Evolutionary conservation across 2,113 vertebrate genomes (phyloP).

Genomic region (Cyphomyrus plagiostoma): DNA sequence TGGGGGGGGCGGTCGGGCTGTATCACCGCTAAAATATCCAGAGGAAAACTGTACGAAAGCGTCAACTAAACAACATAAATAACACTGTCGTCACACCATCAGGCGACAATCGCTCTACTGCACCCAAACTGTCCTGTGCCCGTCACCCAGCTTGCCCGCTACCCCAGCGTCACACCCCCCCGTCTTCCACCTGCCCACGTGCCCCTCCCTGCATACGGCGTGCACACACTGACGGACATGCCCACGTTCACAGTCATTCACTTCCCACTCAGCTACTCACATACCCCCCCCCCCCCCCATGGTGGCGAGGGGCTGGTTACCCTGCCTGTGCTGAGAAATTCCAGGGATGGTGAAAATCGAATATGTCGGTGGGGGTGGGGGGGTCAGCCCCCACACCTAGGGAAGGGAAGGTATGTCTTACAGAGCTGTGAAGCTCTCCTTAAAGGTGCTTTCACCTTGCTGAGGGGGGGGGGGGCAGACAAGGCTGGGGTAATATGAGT

Average conservation of each 20-base stretch:
- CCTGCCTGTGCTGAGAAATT: slow-evolving; percentile 4
- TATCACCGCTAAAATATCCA: background rate
- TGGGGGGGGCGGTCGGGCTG: background rate
- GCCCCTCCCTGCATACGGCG: background rate
- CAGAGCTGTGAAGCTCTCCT: background rate
- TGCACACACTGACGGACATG: background rate
- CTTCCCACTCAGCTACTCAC: background rate
- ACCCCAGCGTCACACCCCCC: background rate
- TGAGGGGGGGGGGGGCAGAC: background rate
- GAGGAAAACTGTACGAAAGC: background rate
- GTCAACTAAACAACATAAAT: background rate
- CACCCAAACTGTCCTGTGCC: background rate
- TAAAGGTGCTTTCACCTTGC: background rate
- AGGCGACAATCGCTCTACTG: background rate
- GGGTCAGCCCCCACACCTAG: no score
- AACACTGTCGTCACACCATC: background rate
- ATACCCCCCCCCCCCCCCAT: background rate
- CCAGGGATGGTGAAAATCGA: background rate
- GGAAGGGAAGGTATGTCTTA: no score
- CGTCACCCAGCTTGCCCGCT: background rate
- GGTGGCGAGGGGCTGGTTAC: background rate
- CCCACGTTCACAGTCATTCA: background rate
- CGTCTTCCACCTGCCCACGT: background rate
- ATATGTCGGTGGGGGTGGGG: background rate
- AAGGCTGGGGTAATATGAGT: background rate